Conservation (phyloP, 1,140 invertebrate species). For the Pteromalus puparum region DNA sequence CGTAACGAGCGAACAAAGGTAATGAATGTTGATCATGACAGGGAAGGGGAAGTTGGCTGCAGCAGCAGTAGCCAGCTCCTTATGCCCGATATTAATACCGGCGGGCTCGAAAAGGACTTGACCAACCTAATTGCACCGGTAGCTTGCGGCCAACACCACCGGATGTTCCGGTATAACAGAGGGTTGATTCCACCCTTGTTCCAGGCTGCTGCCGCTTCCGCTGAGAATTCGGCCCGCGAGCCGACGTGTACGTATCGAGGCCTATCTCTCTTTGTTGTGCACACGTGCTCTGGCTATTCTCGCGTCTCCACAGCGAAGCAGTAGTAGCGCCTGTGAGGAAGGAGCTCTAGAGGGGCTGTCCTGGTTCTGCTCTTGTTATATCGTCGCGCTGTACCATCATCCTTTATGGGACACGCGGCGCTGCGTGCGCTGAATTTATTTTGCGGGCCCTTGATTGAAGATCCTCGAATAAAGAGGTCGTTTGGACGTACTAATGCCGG, state of each 20-base stretch:
- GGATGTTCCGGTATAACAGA: too few relatives aligned
- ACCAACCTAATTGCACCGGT: neutral
- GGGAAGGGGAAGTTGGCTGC: neutral
- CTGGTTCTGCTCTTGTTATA: neutral
- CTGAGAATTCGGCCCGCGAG: neutral
- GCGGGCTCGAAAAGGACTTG: neutral
- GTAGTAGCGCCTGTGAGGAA: neutral
- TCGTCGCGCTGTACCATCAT: neutral
- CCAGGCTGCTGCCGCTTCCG: neutral
- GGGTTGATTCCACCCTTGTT: too few relatives aligned
- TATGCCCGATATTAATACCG: neutral
- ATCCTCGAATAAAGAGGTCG: neutral
- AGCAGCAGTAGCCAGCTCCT: neutral
- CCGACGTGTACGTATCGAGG: constrained; percentile 18
- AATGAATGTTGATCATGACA: constrained; percentile 38
- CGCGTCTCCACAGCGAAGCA: neutral
- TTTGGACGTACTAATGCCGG: constrained; percentile 3
- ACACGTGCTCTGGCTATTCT: neutral
- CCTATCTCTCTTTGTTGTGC: constrained; percentile 34
- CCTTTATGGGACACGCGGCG: constrained; percentile 34
- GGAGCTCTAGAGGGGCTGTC: neutral
- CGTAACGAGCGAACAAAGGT: constrained; percentile 32
- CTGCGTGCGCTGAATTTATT: constrained; percentile 43
- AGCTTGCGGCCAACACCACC: neutral
- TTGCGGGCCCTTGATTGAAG: constrained; percentile 18